Evolutionary conservation across 1,140 invertebrate genomes (phyloP).

Genomic region (Microvelia longipes): DNA sequence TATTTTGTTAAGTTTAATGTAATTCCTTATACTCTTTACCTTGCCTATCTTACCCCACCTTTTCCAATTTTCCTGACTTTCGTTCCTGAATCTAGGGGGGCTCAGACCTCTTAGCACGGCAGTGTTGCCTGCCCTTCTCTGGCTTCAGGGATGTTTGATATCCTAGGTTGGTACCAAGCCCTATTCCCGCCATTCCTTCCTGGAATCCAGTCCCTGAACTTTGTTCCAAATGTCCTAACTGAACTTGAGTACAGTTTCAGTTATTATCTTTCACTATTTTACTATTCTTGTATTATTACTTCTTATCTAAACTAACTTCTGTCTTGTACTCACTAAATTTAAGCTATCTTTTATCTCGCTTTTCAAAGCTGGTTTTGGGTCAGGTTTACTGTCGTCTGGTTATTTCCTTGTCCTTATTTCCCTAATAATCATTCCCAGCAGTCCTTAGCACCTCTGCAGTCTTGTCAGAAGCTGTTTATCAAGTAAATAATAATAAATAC

Average conservation of each 20-base stretch:
- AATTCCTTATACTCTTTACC: too few relatives aligned
- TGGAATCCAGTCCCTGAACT: neutral
- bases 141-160: neutral
- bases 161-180: neutral
- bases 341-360: too few relatives aligned
- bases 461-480: too few relatives aligned
- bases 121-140: neutral
- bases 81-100: neutral
- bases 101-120: neutral
- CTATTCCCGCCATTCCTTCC: neutral
- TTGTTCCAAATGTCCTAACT: neutral
- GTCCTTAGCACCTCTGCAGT: too few relatives aligned
- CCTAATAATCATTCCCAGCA: too few relatives aligned
- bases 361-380: too few relatives aligned
- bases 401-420: too few relatives aligned
- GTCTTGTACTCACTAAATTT: too few relatives aligned
- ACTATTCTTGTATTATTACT: neutral
- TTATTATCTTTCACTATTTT: neutral
- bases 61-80: neutral
- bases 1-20: too few relatives aligned
- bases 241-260: neutral
- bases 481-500: too few relatives aligned
- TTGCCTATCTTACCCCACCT: too few relatives aligned
- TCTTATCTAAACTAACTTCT: constrained; percentile 4
- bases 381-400: too few relatives aligned